These are phyloP conservation scores for Galagoides demidoff DNA, from an alignment of 2,797 vertebrate genomes.

Conservation along the genomic window DNA sequence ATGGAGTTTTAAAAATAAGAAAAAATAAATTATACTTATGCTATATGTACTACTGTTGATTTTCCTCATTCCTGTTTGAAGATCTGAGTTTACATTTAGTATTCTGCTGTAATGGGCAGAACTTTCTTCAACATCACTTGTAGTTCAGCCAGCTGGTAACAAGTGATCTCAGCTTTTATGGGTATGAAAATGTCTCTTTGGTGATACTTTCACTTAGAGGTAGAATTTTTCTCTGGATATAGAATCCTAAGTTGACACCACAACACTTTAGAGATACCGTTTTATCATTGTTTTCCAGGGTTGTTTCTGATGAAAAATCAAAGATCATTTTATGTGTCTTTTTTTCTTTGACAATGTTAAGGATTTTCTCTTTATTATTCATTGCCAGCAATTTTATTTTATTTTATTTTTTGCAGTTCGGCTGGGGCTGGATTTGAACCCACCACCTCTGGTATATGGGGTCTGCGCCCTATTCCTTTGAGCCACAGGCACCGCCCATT, in stretches of 20 bases:
- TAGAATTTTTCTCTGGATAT: not conserved
- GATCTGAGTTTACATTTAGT: not conserved
- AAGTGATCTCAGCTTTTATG: not conserved
- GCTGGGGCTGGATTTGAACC: too few relatives aligned
- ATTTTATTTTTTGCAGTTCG: too few relatives aligned
- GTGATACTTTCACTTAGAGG: not conserved
- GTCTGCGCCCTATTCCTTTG: too few relatives aligned
- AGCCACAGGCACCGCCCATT: not conserved
- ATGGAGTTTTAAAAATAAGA: not conserved
- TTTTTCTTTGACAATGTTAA: not conserved
- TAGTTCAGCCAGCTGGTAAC: not conserved
- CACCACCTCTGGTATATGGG: too few relatives aligned
- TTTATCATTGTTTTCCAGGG: not conserved
- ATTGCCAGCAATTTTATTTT: not conserved
- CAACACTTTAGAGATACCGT: not conserved
- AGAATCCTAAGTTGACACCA: not conserved
- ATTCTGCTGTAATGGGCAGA: not conserved
- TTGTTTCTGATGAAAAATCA: slow-evolving; percentile 4
- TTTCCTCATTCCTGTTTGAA: not conserved
- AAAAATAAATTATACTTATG: not conserved
- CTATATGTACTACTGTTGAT: not conserved
- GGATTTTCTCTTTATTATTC: slow-evolving; percentile 1
- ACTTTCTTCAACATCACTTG: not conserved
- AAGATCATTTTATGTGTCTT: not conserved
- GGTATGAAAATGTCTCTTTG: not conserved